Evolutionary conservation across 2,113 vertebrate genomes (phyloP).

Genomic region (Shinisaurus crocodilurus): DNA sequence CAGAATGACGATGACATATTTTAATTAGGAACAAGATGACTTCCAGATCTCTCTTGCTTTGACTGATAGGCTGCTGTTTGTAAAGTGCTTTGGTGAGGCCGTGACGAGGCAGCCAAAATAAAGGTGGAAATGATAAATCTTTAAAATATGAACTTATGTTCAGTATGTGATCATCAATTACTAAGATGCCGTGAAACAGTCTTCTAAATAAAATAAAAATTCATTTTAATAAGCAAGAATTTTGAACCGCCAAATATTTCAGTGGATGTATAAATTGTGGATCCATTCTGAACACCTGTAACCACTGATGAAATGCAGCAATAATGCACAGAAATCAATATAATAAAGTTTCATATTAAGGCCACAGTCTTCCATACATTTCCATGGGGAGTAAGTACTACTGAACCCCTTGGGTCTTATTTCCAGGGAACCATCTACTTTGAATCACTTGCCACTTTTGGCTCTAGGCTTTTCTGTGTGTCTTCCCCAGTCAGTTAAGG

Average conservation of each 20-base stretch:
- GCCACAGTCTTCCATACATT: background rate
- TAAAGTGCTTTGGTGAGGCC: background rate
- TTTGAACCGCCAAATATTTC: background rate
- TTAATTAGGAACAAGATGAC: background rate
- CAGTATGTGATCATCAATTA: background rate
- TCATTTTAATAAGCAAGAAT: background rate
- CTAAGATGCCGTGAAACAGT: background rate
- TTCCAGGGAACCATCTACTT: background rate
- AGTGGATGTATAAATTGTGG: background rate
- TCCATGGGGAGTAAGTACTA: background rate
- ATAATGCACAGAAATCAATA: background rate
- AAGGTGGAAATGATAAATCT: background rate
- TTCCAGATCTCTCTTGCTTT: background rate
- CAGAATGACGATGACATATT: background rate
- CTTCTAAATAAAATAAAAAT: background rate
- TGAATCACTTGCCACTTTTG: background rate
- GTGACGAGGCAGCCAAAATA: background rate
- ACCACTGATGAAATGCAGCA: background rate
- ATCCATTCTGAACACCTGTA: background rate
- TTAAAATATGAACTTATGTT: background rate
- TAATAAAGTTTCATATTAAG: background rate
- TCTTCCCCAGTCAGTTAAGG: background rate
- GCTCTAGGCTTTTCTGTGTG: background rate
- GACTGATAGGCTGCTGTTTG: background rate
- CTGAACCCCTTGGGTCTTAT: background rate